Evolutionary conservation across 2,888 invertebrate genomes (phyloP).

Genomic region (Cybosia mesomella): DNA sequence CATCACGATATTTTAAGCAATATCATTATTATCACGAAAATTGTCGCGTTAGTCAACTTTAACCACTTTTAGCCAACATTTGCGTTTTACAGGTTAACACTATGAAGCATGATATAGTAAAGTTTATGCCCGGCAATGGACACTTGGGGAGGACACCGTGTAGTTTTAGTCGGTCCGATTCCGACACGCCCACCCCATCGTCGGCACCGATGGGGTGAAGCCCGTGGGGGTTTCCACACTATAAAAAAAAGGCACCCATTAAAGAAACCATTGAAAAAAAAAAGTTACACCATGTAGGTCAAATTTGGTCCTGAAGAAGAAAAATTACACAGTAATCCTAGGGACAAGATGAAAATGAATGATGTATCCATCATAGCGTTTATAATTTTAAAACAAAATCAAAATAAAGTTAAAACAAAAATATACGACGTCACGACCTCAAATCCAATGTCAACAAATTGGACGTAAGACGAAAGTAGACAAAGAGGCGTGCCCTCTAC

Average conservation of each 20-base stretch:
- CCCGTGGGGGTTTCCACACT: too few relatives aligned
- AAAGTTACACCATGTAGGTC: too few relatives aligned
- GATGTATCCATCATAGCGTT: neutral
- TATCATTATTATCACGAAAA: constrained; percentile 62
- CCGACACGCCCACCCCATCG: too few relatives aligned
- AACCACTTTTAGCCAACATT: constrained; percentile 34
- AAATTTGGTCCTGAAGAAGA: neutral
- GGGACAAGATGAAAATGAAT: neutral
- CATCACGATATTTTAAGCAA: constrained; percentile 76
- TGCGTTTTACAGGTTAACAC: constrained; percentile 11
- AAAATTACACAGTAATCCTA: neutral
- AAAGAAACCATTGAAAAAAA: too few relatives aligned
- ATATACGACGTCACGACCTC: constrained; percentile 8
- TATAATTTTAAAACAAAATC: constrained; percentile 3
- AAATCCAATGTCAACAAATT: constrained; percentile 14
- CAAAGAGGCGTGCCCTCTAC: constrained; percentile 50
- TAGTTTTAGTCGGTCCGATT: too few relatives aligned
- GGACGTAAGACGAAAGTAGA: constrained; percentile 25
- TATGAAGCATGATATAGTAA: neutral
- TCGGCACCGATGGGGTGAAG: too few relatives aligned
- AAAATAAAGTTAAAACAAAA: neutral
- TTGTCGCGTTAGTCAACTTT: constrained; percentile 44
- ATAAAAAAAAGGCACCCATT: too few relatives aligned
- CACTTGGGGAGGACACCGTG: too few relatives aligned
- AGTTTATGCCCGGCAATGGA: too few relatives aligned